These are phyloP conservation scores for Kradibia gibbosae DNA, from an alignment of 1,140 invertebrate genomes.

Conservation along the genomic window DNA sequence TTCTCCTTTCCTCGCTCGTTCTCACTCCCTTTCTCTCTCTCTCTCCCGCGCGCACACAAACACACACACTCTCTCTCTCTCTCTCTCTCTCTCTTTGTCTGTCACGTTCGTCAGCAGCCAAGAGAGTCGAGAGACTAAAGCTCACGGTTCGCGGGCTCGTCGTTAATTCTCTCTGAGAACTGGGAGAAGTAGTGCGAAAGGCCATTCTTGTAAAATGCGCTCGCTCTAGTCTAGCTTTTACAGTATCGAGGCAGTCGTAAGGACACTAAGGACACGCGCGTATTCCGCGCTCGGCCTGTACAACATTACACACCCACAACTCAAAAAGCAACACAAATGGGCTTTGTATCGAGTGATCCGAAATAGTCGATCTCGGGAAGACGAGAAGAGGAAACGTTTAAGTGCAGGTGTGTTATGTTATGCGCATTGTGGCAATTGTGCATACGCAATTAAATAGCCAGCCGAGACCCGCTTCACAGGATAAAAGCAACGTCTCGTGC, in stretches of 20 bases:
- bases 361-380: neutral
- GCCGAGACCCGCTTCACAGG: neutral
- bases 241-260: neutral
- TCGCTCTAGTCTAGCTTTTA: neutral
- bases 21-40: neutral
- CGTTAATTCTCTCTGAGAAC: slow-evolving; percentile 13
- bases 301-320: no score
- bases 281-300: neutral
- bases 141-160: slow-evolving; percentile 1
- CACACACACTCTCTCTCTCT: no score
- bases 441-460: neutral
- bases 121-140: neutral
- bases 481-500: no score
- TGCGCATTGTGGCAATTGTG: neutral
- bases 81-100: neutral
- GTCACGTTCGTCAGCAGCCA: neutral
- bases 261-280: slow-evolving; percentile 7
- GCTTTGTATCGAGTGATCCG: neutral
- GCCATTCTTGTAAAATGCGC: neutral
- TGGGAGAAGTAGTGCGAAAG: slow-evolving; percentile 16
- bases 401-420: slow-evolving; percentile 10
- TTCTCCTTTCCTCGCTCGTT: neutral
- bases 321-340: no score
- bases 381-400: neutral
- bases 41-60: neutral